These are phyloP conservation scores for Cordylochernes scorpioides DNA, from an alignment of 2,888 invertebrate genomes.

Conservation along the genomic window DNA sequence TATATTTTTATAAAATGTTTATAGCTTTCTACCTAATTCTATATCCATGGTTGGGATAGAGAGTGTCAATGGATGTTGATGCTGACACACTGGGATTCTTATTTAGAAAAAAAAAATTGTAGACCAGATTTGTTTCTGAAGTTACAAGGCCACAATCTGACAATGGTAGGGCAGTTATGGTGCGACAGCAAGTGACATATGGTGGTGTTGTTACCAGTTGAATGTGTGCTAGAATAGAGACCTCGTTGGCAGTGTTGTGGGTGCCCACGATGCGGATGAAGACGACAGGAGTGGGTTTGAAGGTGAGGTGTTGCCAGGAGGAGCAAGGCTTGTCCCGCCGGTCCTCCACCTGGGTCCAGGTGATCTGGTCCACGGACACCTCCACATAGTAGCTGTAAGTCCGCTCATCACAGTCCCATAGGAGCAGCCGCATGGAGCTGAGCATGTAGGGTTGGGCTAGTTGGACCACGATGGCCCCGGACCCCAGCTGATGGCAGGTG, in stretches of 20 bases:
- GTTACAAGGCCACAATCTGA: no score
- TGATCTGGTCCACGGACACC: slow-evolving; percentile 65
- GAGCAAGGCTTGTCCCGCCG: slow-evolving; percentile 54
- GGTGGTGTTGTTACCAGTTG: no score
- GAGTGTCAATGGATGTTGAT: no score
- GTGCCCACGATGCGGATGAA: slow-evolving; percentile 87
- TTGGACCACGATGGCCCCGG: slow-evolving; percentile 79
- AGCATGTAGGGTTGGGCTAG: slow-evolving; percentile 85
- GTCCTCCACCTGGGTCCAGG: slow-evolving; percentile 75
- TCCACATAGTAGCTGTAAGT: slow-evolving; percentile 89
- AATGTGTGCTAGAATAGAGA: no score
- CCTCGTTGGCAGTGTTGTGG: slow-evolving; percentile 88
- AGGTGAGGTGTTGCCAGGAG: slow-evolving; percentile 79
- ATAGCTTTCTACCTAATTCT: no score
- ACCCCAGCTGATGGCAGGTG: slow-evolving; percentile 81
- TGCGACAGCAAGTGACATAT: no score
- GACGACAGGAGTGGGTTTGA: slow-evolving; percentile 56
- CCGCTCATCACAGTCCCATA: slow-evolving; percentile 91
- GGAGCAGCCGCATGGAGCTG: slow-evolving; percentile 57
- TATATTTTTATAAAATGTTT: no score
- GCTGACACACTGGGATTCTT: no score
- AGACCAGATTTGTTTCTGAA: no score
- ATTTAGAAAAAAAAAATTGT: no score
- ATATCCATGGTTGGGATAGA: no score
- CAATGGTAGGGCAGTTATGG: no score